These are phyloP conservation scores for Butorides virescens DNA, from an alignment of 2,113 vertebrate species.

Conservation along the genomic window DNA sequence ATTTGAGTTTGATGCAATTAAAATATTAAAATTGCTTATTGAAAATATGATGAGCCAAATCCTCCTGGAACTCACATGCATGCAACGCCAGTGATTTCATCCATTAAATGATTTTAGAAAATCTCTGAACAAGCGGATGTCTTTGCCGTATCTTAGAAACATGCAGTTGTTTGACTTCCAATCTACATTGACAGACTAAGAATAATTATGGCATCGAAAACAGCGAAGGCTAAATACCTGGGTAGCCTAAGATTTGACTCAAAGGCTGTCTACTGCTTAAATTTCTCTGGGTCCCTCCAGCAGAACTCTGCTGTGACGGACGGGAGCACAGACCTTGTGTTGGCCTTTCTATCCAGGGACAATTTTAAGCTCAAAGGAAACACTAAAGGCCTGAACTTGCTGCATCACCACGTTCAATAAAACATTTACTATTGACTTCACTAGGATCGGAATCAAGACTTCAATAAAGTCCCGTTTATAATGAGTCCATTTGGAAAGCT, in stretches of 20 bases:
- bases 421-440: background rate
- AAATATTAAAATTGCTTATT: conserved; percentile 17
- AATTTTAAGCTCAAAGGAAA: conserved; percentile 45
- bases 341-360: conserved; percentile 7
- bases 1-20: conserved; percentile 21
- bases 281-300: background rate
- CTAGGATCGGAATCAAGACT: background rate
- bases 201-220: background rate
- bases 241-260: background rate
- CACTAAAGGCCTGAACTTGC: conserved; percentile 26
- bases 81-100: background rate
- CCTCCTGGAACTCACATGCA: background rate
- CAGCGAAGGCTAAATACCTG: background rate
- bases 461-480: background rate
- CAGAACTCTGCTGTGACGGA: background rate
- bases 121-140: background rate
- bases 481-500: background rate
- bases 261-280: background rate
- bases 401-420: conserved; percentile 26
- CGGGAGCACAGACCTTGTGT: background rate
- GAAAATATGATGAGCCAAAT: background rate
- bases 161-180: background rate
- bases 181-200: background rate
- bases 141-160: background rate
- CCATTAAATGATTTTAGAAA: background rate